A percentile compares a stretch with the other conserved stretches of the same genome.
These are phyloP conservation scores for Neotoma lepida DNA, from an alignment of 2,113 vertebrate genomes.

Conservation along the genomic window DNA sequence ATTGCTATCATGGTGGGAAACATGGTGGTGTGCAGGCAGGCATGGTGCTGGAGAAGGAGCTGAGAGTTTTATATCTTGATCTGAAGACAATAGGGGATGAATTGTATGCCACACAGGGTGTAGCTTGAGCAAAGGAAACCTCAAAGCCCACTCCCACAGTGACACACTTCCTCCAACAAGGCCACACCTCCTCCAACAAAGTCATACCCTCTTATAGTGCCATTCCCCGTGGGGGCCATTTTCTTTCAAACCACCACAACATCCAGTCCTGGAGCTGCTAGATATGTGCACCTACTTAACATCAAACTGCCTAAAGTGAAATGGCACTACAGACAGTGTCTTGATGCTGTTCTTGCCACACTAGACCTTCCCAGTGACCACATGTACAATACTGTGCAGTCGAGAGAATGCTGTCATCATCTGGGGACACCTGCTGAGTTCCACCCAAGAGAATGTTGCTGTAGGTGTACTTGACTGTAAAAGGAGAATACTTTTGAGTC, in stretches of 20 bases:
- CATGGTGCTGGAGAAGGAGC: not conserved
- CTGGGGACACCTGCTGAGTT: not conserved
- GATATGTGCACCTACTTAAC: not conserved
- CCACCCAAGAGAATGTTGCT: not conserved
- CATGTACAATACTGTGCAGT: no score
- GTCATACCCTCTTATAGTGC: not conserved
- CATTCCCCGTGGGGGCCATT: not conserved
- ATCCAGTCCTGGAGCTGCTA: not conserved
- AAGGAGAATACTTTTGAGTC: not conserved
- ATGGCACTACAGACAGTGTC: not conserved
- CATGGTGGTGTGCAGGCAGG: not conserved
- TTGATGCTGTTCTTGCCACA: no score
- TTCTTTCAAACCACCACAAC: not conserved
- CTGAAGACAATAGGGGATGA: not conserved
- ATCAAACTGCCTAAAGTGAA: not conserved
- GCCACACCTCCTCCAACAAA: not conserved
- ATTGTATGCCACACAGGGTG: not conserved
- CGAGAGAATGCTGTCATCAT: not conserved
- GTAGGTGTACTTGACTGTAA: accelerated
- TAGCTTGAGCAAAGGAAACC: not conserved
- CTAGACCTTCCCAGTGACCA: not conserved
- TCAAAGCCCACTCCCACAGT: not conserved
- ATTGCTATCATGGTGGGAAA: not conserved
- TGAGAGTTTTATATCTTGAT: not conserved
- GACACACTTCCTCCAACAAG: not conserved